Evolutionary conservation across 2,113 vertebrate species (phyloP).

Genomic region (Triplophysa rosa): DNA sequence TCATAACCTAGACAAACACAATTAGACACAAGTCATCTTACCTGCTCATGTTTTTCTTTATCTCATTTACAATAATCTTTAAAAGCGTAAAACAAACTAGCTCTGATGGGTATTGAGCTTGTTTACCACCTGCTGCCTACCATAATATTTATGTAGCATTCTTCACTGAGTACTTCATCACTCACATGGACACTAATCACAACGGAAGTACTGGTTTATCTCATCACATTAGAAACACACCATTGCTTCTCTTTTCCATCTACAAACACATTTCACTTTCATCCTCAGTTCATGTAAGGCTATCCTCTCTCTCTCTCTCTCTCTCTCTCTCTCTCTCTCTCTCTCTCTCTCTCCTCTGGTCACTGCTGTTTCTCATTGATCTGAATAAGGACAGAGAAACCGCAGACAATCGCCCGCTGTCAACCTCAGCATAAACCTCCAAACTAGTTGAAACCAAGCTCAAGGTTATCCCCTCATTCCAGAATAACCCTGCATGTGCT

Average conservation of each 20-base stretch:
- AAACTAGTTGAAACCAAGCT: conserved; percentile 62
- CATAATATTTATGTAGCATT: neutral
- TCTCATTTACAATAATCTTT: conserved; percentile 12
- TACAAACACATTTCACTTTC: conserved; percentile 1
- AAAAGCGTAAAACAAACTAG: neutral
- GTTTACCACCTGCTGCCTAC: conserved; percentile 11
- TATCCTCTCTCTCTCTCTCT: neutral
- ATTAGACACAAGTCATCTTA: neutral
- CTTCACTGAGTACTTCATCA: neutral
- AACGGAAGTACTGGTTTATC: neutral
- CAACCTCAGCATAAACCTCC: conserved; percentile 54
- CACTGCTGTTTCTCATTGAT: conserved; percentile 24
- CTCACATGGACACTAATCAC: conserved; percentile 36
- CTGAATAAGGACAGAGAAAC: neutral
- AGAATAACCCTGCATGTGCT: conserved; percentile 26
- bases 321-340: neutral
- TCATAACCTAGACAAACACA: neutral
- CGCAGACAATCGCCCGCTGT: conserved; percentile 2
- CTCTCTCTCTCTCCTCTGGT: neutral
- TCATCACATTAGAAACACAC: conserved; percentile 26
- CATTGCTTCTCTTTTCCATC: conserved; percentile 23
- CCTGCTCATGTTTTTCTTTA: neutral
- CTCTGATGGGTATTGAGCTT: neutral
- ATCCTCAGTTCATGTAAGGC: conserved; percentile 15
- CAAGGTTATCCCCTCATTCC: conserved; percentile 61